Base-by-base conservation (phyloP, 2,797 vertebrate species). In the Macropodus opercularis region DNA sequence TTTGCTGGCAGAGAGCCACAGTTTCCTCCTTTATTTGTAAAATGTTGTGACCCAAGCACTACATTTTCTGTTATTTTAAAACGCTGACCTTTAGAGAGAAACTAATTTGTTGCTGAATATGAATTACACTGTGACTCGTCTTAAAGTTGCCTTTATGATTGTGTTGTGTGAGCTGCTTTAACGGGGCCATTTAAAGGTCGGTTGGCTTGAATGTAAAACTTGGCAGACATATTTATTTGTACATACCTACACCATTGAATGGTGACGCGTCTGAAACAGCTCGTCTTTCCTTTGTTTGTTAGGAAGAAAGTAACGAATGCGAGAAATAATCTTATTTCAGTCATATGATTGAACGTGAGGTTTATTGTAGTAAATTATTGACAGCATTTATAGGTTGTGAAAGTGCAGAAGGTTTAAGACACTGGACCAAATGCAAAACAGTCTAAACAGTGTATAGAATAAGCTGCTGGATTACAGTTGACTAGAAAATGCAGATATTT, bases 161-260 rank as follows among this genome's bases (percentile, higher is more conserved):
- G 75, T 67, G 77, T 77, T 12, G n/a, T 13, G 8, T 31, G 66
- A 77, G 76, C 72, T 77, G 80, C 67, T 79, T 53, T 46, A 59
- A 24, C 50, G 36, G 32, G 61, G 36, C 59, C 34, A 31, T 69
- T 62, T 52, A 53, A 75, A 63, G 72, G 68, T 79, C 71, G 24
- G 46, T 55, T 75, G 73, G 77, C 80, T 77, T 87, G 90, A 91
- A 90, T 92, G 90, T 90, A 90, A 86, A 83, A 81, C 43, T 27
- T 42, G 65, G 51, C 57, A 73, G 61, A 75, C 55, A 38, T 63
- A 65, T 72, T 68, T 56, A 70, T 68, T 54, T 48, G 43, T 57
- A 67, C 10, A 60, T 40, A 60, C 77, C 53, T 51, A 62, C 29
- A 59, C 36, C 18, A 10, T 3, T 48, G 39, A 75, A 58, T 39